Base-by-base conservation (phyloP, 2,888 invertebrate species). In the Myopa testacea region DNA sequence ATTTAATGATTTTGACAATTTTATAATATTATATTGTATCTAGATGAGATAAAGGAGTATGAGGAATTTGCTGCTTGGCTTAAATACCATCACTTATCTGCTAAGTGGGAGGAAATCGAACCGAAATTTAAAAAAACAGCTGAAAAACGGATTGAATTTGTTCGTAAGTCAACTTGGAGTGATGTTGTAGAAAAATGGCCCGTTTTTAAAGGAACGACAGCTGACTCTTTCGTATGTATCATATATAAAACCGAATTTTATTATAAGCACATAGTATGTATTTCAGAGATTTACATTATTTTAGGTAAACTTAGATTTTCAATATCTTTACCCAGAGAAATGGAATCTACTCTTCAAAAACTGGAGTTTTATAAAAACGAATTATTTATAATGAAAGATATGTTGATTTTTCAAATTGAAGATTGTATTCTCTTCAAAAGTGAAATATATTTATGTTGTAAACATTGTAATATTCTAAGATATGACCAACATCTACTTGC, bases 41-140 rank as follows among this genome's bases (percentile, higher is more conserved):
- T 38, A 65, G 65, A 65, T 65, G 65, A 65, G 16, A 65, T 65
- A 34, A 37, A 65, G 12, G 65, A 65, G 5, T 38, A 63, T 34
- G 65, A 65, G 16, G 65, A 65, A 38, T 65, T 7, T 34, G 7
- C 65, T 65, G 65, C 65, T 37, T 65, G 65, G 65, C 65, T 65
- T 10, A 65, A 38, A 34, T 34, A 65, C 38, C 34, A 65, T 34
- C 16, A 65, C 8, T 12, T 12, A 12, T 65, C 65, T 34, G 65
- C 65, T 65, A 65, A 65, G 4, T 65, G 37, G 65, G 65, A 12
- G 7, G 65, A 38, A 38, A 65, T 34, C 14, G 65, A 37, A 65
- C 4, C 16, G 5, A 65, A 8, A 65, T 65, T 12, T 65, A 65
- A 38, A 38, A 38, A 65, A 65, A 65, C 14, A 37, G 65, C 65